Conservation (phyloP, 2,113 vertebrate genomes). For the Fukomys damarensis region DNA sequence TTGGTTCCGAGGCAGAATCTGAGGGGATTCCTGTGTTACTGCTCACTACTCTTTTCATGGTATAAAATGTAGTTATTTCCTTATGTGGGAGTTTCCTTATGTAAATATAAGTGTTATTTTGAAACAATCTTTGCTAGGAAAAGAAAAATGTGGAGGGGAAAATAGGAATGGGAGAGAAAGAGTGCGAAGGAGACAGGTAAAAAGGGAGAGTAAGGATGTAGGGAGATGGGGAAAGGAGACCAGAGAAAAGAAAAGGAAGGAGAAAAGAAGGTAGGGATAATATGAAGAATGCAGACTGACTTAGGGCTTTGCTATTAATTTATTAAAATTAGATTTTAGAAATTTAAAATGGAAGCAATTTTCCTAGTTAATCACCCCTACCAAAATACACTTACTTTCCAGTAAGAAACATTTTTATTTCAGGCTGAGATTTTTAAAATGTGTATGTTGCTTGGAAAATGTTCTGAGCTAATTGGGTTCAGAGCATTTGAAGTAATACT, state of each 20-base stretch:
- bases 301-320: not conserved
- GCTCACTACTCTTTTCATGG: not conserved
- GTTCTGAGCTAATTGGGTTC: not conserved
- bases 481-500: not conserved
- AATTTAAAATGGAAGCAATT: not conserved
- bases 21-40: not conserved
- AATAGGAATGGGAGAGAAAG: rapidly evolving
- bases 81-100: not conserved
- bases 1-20: not conserved
- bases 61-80: not conserved
- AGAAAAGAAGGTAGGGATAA: rapidly evolving
- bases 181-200: not conserved
- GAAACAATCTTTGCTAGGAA: not conserved
- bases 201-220: not conserved
- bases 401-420: not conserved
- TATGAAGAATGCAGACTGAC: not conserved
- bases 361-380: not conserved
- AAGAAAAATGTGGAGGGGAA: not conserved
- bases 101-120: not conserved
- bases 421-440: not conserved
- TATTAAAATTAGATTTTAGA: not conserved
- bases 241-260: not conserved
- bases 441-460: not conserved
- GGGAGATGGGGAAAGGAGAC: not conserved
- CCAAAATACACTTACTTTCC: not conserved